Evolutionary conservation across 2,797 vertebrate genomes (phyloP), one percentile per base, ranked within the genome.

Genomic region (Betta splendens): DNA sequence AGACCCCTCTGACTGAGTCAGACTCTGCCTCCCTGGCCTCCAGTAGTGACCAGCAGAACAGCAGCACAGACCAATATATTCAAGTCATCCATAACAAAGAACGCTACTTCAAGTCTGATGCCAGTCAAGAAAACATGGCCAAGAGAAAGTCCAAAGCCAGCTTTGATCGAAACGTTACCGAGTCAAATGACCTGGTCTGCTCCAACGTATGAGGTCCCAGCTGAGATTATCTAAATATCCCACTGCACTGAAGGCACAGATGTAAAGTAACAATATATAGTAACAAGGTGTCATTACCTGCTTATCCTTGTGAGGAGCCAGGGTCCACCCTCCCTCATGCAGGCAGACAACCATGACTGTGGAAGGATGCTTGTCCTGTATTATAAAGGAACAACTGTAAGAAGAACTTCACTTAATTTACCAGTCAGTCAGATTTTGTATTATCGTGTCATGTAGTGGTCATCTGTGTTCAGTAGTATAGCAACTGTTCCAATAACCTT

Each of bases 1-100:
- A 95, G 35, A 91, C 89, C 0, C 89, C 92, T 2, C 76, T 91
- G 45, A 95, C 94, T 0, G 97, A 98, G 59, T 98, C 96, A 0
- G 97, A 98, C 71, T 96, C 96, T 0, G 44, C 92, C 21, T 98
- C 96, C 0, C 61, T 92, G 9, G 93, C 91, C 6, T 98, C 98
- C 44, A 98, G 96, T 81, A 97, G 95, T 0, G 97, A 98, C 78
- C 95, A 93, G 0, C 94, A 96, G 78, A 94, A 92, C 80, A 94
- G 95, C 80, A 88, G 94, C 85, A 91, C 92, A 0, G 95, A 96
- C 81, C 95, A 95, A 66, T 94, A 95, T 64, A 94, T 96, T 21
- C 95, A 95, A 62, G 93, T 95, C 71, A 92, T 93, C 63, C 93
- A 92, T n/a, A 93, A 85, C 76, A 96, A 93, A 69, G 91, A 94